These are phyloP conservation scores for Agonopterix subpropinquella DNA, from an alignment of 2,888 invertebrate species.

Conservation along the genomic window DNA sequence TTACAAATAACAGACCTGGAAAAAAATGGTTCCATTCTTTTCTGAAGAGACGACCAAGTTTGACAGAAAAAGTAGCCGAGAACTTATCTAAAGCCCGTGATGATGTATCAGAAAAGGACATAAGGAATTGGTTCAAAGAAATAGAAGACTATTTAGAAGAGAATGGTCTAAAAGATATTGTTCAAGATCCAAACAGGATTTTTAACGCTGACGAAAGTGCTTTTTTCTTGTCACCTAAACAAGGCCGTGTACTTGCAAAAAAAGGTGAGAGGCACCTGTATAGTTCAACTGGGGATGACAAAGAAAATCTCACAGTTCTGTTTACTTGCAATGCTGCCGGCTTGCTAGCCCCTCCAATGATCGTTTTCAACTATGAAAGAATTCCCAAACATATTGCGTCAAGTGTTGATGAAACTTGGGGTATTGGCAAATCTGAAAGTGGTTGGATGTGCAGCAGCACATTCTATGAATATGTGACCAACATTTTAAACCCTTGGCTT, in stretches of 20 bases:
- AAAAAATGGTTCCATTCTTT: constrained; percentile 2
- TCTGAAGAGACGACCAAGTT: constrained; percentile 2
- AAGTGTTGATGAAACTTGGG: constrained; percentile 10
- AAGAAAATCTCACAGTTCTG: constrained; percentile 11
- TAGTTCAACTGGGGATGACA: constrained; percentile 16
- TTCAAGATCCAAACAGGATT: constrained; percentile 15
- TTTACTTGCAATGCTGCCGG: constrained; percentile 11
- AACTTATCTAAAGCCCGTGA: constrained; percentile 3
- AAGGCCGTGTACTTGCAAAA: constrained; percentile 26
- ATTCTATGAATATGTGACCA: constrained; percentile 8
- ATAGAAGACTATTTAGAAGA: constrained; percentile 15
- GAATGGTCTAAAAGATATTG: constrained; percentile 8
- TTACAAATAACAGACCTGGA: not conserved
- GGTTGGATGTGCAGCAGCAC: constrained; percentile 9
- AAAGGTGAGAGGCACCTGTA: constrained; percentile 30
- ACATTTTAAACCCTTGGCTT: constrained; percentile 11
- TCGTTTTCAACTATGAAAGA: constrained; percentile 7
- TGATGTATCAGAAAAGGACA: not conserved
- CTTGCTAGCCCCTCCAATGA: constrained; percentile 8
- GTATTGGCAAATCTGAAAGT: constrained; percentile 6
- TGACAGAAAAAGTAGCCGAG: constrained; percentile 1
- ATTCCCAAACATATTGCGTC: constrained; percentile 3
- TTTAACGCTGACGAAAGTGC: constrained; percentile 34
- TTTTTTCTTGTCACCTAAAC: constrained; percentile 37
- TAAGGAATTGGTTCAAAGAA: constrained; percentile 1